Percentiles rank a stretch among this genome's conserved stretches.
phyloP scores from a whole-genome alignment of 2,888 invertebrate genomes.

The Microctonus aethiopoides region DNA sequence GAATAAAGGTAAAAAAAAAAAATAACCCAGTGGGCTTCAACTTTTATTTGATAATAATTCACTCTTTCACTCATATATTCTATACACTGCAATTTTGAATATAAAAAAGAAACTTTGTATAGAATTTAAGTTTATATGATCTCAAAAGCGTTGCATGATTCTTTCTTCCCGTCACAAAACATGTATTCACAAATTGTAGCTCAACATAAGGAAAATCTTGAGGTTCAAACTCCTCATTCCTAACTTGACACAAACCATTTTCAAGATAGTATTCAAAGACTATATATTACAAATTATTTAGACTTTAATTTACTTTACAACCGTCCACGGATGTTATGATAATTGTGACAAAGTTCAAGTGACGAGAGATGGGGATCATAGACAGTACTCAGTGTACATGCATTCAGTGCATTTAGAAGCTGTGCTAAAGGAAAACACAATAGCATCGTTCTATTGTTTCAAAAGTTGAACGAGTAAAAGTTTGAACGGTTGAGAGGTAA shows the following conservation, averaged over 20 bases:
- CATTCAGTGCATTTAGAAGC: conserved; percentile 16
- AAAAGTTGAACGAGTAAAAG: conserved; percentile 30
- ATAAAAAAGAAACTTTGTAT: conserved; percentile 9
- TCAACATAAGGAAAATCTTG: background rate
- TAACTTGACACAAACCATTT: background rate
- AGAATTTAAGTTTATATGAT: conserved; percentile 23
- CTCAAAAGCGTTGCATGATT: background rate
- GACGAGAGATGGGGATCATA: conserved; percentile 8
- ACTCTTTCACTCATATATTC: conserved; percentile 22
- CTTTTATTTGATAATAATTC: conserved; percentile 27
- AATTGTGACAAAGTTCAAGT: conserved; percentile 12
- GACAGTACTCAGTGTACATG: background rate
- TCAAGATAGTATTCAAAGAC: background rate
- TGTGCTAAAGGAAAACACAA: conserved; percentile 12
- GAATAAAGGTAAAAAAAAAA: background rate
- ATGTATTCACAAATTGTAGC: background rate
- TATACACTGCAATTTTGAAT: conserved; percentile 6
- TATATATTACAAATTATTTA: conserved; percentile 4
- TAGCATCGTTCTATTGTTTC: conserved; percentile 23
- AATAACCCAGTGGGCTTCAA: conserved; percentile 25
- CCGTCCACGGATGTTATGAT: conserved; percentile 11
- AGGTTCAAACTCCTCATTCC: background rate
- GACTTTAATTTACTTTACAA: conserved; percentile 4
- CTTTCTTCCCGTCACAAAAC: background rate
- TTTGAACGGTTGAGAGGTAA: conserved; percentile 23